A percentile compares a stretch with the other conserved stretches of the same genome.
Conservation (phyloP, 2,888 invertebrate species). For the Leucania comma region DNA sequence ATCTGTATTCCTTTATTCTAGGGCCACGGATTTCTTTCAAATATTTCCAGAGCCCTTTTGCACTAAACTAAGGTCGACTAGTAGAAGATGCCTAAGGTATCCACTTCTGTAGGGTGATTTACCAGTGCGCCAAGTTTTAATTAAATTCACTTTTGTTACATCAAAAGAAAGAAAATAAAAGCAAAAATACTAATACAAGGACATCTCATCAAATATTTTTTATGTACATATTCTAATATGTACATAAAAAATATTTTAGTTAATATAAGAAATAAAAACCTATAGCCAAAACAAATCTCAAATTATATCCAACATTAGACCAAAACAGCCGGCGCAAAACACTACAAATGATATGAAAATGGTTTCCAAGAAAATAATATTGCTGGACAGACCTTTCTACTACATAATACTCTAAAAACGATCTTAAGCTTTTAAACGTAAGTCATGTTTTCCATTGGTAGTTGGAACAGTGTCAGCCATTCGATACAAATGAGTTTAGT, state of each 20-base stretch:
- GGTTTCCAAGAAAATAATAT: conserved; percentile 2
- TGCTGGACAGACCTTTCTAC: background rate
- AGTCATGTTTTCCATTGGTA: conserved; percentile 1
- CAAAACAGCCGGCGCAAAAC: background rate
- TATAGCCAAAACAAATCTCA: background rate
- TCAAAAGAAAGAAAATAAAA: too few species aligned
- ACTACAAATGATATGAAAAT: background rate
- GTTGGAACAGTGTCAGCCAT: background rate
- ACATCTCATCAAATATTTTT: too few species aligned
- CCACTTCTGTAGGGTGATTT: too few species aligned
- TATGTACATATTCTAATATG: too few species aligned
- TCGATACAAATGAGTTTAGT: conserved; percentile 17
- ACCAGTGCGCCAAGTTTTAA: too few species aligned
- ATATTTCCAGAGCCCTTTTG: too few species aligned
- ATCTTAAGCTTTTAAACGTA: background rate
- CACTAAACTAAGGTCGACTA: too few species aligned
- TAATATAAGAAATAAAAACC: background rate
- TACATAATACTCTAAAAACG: background rate
- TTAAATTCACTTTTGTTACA: too few species aligned
- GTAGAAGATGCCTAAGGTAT: too few species aligned
- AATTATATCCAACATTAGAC: background rate
- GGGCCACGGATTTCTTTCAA: too few species aligned
- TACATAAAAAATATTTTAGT: background rate
- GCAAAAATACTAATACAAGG: too few species aligned
- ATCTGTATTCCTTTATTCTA: too few species aligned